phyloP scores from a whole-genome alignment of 2,888 invertebrate species.

The Phengaris arion region DNA sequence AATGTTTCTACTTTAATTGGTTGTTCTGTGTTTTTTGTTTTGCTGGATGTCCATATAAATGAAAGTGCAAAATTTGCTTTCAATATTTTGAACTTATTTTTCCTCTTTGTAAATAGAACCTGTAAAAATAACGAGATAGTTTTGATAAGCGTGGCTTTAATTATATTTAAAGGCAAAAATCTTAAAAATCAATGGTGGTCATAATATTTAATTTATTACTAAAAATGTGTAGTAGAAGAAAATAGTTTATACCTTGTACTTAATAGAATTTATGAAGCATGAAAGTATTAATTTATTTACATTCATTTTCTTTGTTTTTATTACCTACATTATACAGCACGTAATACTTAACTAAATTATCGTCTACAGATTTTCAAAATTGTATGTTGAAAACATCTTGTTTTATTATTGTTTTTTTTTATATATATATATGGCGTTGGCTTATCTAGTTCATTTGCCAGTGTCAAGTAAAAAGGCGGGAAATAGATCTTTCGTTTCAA shows the following conservation, averaged over 20 bases:
- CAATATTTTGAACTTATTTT: slow-evolving; percentile 32
- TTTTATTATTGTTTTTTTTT: no score
- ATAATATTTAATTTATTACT: neutral
- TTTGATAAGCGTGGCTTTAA: no score
- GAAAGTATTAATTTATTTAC: slow-evolving; percentile 9
- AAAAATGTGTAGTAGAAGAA: neutral
- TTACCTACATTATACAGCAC: neutral
- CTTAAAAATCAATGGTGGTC: no score
- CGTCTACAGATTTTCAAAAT: no score
- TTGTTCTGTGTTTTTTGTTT: slow-evolving; percentile 40
- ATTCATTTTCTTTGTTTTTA: slow-evolving; percentile 16
- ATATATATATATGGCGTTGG: no score
- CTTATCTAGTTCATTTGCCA: no score
- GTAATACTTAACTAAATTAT: no score
- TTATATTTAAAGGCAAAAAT: no score
- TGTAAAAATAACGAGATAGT: neutral
- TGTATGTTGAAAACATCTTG: no score
- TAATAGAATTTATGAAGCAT: neutral
- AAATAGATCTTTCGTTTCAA: no score
- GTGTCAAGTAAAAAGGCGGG: no score
- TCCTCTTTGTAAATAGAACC: slow-evolving; percentile 5
- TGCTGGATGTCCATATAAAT: slow-evolving; percentile 64
- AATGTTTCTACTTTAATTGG: neutral
- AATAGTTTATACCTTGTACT: neutral
- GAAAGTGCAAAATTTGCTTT: slow-evolving; percentile 37